These are phyloP conservation scores for Nymphicus hollandicus DNA, from an alignment of 2,113 vertebrate species.

Conservation along the genomic window DNA sequence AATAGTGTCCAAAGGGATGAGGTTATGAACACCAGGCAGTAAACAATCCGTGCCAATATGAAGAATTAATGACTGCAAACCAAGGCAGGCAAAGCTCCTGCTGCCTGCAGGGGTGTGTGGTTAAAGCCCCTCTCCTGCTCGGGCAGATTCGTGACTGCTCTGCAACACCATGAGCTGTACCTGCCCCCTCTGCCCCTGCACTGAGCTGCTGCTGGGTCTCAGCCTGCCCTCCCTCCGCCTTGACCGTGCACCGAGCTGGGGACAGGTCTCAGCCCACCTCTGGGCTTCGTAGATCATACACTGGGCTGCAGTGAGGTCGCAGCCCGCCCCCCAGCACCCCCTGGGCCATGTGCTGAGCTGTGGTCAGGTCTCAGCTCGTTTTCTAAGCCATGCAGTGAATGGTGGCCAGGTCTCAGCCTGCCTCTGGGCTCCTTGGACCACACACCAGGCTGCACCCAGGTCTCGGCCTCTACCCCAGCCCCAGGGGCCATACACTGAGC, in stretches of 20 bases:
- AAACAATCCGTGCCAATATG: neutral
- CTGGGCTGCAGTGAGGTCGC: neutral
- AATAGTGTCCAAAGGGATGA: neutral
- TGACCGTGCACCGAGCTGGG: rapidly evolving
- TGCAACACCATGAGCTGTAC: rapidly evolving
- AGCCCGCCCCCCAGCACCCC: neutral
- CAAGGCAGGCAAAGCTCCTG: neutral
- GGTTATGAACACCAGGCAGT: neutral
- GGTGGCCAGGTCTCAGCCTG: neutral
- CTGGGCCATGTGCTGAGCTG: neutral
- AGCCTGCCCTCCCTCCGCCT: neutral
- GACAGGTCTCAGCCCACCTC: neutral
- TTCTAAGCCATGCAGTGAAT: neutral
- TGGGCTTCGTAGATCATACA: rapidly evolving
- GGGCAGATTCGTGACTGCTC: rapidly evolving
- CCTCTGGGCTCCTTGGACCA: neutral
- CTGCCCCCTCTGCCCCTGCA: neutral
- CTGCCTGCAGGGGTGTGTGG: rapidly evolving
- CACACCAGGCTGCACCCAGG: neutral
- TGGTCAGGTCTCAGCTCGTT: neutral
- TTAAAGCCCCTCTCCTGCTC: neutral
- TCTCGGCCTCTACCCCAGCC: neutral
- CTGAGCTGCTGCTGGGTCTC: neutral
- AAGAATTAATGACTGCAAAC: neutral
- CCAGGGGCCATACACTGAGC: neutral